These are phyloP conservation scores for Epicauta chinensis DNA, from an alignment of 1,140 invertebrate species.

Conservation along the genomic window DNA sequence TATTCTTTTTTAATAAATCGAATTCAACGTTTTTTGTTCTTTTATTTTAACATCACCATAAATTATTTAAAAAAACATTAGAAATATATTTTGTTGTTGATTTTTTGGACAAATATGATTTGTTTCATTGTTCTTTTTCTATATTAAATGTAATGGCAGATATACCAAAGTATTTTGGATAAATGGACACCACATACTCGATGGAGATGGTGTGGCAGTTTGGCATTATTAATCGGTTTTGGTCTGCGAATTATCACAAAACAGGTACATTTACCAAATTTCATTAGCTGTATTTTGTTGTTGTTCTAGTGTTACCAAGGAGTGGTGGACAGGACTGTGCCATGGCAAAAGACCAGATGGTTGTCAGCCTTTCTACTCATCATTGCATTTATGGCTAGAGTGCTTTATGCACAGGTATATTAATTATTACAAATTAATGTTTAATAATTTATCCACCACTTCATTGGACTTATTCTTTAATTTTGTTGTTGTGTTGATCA, in stretches of 20 bases:
- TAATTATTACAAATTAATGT: too few relatives aligned
- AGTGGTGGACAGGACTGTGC: constrained; percentile 42
- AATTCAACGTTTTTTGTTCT: too few relatives aligned
- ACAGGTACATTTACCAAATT: constrained; percentile 46
- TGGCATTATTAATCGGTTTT: constrained; percentile 50
- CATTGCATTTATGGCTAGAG: constrained; percentile 35
- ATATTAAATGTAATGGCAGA: too few relatives aligned
- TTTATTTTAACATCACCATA: too few relatives aligned
- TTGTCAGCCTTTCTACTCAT: constrained; percentile 34
- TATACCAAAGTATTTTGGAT: constrained; percentile 47
- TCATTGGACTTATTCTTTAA: constrained; percentile 3
- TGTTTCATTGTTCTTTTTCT: too few relatives aligned
- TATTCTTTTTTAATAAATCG: too few relatives aligned
- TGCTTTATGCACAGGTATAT: constrained; percentile 39
- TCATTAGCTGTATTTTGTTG: constrained; percentile 18
- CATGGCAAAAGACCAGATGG: constrained; percentile 39
- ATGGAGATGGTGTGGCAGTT: constrained; percentile 51
- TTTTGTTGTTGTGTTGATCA: background rate
- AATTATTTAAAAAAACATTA: too few relatives aligned
- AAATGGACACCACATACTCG: constrained; percentile 58
- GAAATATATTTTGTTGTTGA: too few relatives aligned
- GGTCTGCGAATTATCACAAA: constrained; percentile 54
- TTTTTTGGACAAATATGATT: too few relatives aligned
- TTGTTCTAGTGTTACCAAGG: constrained; percentile 43
- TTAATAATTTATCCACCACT: constrained; percentile 26